Conservation (phyloP, 2,888 invertebrate species). For the Sarcophaga caerulescens region DNA sequence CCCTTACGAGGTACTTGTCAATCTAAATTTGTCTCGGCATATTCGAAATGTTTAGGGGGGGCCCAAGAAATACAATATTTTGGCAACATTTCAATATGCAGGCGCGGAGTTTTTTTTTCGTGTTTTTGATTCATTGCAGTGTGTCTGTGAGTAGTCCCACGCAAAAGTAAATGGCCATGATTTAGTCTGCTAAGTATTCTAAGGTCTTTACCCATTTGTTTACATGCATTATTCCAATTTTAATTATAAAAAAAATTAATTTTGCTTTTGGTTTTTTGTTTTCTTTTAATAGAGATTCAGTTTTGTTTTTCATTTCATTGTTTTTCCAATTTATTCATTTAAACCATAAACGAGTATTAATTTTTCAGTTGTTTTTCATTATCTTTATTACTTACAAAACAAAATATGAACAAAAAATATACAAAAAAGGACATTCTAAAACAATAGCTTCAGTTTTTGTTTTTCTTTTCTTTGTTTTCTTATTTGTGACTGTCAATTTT, state of each 20-base stretch:
- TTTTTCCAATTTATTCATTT: constrained; percentile 38
- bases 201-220: no score
- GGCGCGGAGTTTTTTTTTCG: constrained; percentile 26
- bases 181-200: no score
- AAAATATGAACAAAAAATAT: constrained; percentile 68
- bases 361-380: constrained; percentile 43
- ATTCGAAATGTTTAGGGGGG: constrained; percentile 10
- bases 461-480: neutral
- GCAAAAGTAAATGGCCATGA: constrained; percentile 25
- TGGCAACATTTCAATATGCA: constrained; percentile 27
- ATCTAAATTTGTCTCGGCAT: constrained; percentile 8
- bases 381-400: constrained; percentile 64
- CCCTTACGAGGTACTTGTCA: neutral
- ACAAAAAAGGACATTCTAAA: constrained; percentile 67
- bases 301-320: neutral
- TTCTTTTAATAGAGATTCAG: constrained; percentile 24
- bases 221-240: neutral
- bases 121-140: neutral
- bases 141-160: constrained; percentile 12
- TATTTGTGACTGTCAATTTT: constrained; percentile 63
- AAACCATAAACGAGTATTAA: constrained; percentile 11
- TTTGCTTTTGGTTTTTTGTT: neutral
- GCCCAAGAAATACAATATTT: constrained; percentile 2
- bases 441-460: constrained; percentile 9
- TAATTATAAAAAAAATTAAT: neutral